Evolutionary conservation across 2,113 vertebrate species (phyloP), one percentile per base, ranked within the genome.

Genomic region (Penelope pileata): DNA sequence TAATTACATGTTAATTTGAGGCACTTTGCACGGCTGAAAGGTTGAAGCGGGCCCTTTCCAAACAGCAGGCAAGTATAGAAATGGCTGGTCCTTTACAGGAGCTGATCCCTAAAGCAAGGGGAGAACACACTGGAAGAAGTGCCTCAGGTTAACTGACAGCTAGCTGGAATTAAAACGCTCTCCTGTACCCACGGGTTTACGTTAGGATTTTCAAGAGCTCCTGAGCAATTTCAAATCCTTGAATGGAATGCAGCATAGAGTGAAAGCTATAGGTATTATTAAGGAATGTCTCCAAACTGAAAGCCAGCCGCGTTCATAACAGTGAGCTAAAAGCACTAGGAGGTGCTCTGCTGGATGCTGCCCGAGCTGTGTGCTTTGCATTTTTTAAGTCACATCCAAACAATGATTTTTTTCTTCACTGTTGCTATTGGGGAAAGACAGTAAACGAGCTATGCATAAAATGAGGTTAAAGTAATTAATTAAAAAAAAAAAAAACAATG

Each of bases 221-320:
- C 32, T 56, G 51, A 67, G 83, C 80, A 90, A 81, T 93, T 88
- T 81, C 38, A 93, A 96, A 48, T 81, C 54, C 60, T 63, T 78
- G 76, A 78, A 88, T 94, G 76, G 91, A 93, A 94, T 78, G 64
- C 19, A 51, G 34, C 81, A 72, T 81, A 93, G 83, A 90, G 88
- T 75, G 76, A 95, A 90, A 92, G 77, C 80, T 67, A 29, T 81
- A 94, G 73, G 80, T 91, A 78, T 88, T 94, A 88, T 43, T 90
- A 86, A 95, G 92, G 76, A 93, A 95, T 88, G 76, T 78, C 56
- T 95, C 32, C 54, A 56, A 93, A 66, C 45, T 59, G 76, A 95
- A 95, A 92, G 86, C 34, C 83, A 87, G 84, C 60, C 77, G 67
- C 81, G 67, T 94, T 94, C 93, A 95, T 92, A 75, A 95, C 77